Conservation (phyloP, 1,140 invertebrate species). For the Drosophila asahinai region DNA sequence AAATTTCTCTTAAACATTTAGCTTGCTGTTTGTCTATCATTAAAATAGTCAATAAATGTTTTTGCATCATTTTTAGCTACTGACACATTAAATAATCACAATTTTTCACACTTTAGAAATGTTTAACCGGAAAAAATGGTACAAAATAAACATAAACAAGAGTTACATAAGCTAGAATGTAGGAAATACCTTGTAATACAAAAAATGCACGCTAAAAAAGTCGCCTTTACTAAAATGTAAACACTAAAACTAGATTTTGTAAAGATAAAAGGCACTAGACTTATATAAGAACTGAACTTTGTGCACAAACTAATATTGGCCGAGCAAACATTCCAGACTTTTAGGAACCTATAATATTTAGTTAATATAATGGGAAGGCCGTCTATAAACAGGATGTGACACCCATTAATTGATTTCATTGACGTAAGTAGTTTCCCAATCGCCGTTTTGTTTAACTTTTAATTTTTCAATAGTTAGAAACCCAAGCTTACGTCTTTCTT, state of each 20-base stretch:
- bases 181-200: too few species aligned
- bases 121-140: not conserved
- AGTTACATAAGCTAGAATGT: not conserved
- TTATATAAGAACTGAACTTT: slow-evolving; percentile 32
- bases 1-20: not conserved
- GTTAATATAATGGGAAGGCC: slow-evolving; percentile 51
- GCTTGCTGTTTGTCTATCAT: slow-evolving; percentile 10
- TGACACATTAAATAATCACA: too few species aligned
- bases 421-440: slow-evolving; percentile 52
- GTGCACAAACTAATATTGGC: slow-evolving; percentile 47
- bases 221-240: not conserved
- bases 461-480: slow-evolving; percentile 6
- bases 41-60: not conserved
- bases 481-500: slow-evolving; percentile 63
- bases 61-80: not conserved
- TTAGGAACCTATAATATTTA: slow-evolving; percentile 12
- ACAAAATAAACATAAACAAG: not conserved
- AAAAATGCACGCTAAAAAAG: not conserved
- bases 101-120: not conserved
- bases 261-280: slow-evolving; percentile 10
- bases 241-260: not conserved
- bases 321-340: slow-evolving; percentile 27
- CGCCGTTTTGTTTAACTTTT: slow-evolving; percentile 13
- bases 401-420: slow-evolving; percentile 62
- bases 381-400: slow-evolving; percentile 62